These are phyloP conservation scores for Chrysina gloriosa DNA, from an alignment of 2,888 invertebrate species.

Conservation along the genomic window DNA sequence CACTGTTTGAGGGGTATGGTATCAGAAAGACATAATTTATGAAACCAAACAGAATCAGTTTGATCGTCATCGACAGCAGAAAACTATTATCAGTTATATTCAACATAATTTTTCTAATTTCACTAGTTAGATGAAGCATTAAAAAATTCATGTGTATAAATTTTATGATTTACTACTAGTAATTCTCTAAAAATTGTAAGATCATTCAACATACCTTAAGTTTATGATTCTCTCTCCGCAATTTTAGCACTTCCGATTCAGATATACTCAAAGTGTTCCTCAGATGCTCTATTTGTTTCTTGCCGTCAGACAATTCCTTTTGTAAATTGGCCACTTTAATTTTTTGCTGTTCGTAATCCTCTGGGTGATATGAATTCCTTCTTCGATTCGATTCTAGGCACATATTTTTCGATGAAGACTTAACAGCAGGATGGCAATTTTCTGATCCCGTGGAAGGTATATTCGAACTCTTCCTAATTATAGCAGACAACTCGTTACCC, in stretches of 20 bases:
- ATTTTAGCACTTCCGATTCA: constrained; percentile 70
- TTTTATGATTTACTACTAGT: no score
- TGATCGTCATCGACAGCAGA: no score
- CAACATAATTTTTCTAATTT: no score
- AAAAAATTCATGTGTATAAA: no score
- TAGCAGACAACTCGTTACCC: constrained; percentile 61
- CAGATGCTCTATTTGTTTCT: constrained; percentile 69
- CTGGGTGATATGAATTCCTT: constrained; percentile 47
- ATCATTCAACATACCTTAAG: constrained; percentile 72
- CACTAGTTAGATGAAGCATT: no score
- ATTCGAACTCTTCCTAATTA: constrained; percentile 53
- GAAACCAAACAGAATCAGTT: no score
- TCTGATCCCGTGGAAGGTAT: constrained; percentile 54
- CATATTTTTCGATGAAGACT: constrained; percentile 48
- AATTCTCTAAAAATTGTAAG: no score
- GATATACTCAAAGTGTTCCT: constrained; percentile 68
- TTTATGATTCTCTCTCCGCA: constrained; percentile 78
- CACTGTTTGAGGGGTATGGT: no score
- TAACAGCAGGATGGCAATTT: constrained; percentile 10
- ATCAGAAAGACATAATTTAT: no score
- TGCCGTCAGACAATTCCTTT: constrained; percentile 66
- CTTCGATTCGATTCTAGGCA: constrained; percentile 47
- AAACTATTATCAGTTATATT: no score
- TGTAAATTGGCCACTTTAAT: constrained; percentile 65
- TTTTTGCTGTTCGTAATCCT: constrained; percentile 62